These are phyloP conservation scores for Crotalus tigris DNA, from an alignment of 2,113 vertebrate genomes.

Conservation along the genomic window DNA sequence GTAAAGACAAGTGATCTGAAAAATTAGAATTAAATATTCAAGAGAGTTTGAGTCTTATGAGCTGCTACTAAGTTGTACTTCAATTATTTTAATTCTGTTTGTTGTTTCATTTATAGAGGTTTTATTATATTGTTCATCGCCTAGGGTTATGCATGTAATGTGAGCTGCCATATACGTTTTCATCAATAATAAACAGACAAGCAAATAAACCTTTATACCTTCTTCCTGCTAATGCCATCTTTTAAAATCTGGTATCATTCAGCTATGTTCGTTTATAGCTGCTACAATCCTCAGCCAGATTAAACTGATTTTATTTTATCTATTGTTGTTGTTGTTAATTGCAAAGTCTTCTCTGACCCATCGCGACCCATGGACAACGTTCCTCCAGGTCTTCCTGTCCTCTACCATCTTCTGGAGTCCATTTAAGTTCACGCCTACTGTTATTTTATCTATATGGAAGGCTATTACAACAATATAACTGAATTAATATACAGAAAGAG, in stretches of 20 bases:
- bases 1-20: background rate
- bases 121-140: background rate
- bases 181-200: background rate
- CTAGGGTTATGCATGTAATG: background rate
- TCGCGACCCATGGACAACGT: too few relatives aligned
- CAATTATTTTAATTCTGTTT: background rate
- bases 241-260: background rate
- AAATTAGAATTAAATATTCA: slow-evolving; percentile 40
- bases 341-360: too few relatives aligned
- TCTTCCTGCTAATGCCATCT: background rate
- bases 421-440: too few relatives aligned
- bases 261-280: background rate
- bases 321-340: too few relatives aligned
- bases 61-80: slow-evolving; percentile 4
- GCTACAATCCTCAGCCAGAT: background rate
- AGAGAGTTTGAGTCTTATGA: slow-evolving; percentile 46
- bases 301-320: background rate
- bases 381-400: too few relatives aligned
- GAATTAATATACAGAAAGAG: background rate
- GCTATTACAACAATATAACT: background rate
- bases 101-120: background rate
- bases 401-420: too few relatives aligned
- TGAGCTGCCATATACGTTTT: background rate
- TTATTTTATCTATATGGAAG: background rate
- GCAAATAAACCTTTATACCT: background rate